Conservation (phyloP, 2,113 vertebrate genomes). For the Acrocephalus arundinaceus region DNA sequence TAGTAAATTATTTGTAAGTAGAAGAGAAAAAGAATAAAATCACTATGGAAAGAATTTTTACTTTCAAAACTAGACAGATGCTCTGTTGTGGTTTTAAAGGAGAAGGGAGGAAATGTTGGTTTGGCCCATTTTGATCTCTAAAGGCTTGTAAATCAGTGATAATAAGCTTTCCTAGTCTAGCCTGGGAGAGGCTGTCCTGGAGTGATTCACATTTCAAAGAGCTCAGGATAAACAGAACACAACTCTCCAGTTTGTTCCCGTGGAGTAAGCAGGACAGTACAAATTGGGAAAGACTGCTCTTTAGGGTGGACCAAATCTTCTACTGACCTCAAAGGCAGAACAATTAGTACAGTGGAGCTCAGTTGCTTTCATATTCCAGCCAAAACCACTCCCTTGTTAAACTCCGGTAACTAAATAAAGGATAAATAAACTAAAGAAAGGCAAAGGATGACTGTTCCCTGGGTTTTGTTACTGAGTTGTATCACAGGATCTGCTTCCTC, state of each 20-base stretch:
- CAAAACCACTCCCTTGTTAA: constrained; percentile 45
- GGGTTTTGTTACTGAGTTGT: neutral
- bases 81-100: constrained; percentile 60
- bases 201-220: constrained; percentile 66
- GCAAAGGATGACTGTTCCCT: neutral
- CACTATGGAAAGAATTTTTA: constrained; percentile 59
- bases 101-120: constrained; percentile 58
- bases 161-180: constrained; percentile 56
- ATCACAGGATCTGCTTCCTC: neutral
- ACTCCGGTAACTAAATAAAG: constrained; percentile 43
- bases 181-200: constrained; percentile 42
- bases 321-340: constrained; percentile 30
- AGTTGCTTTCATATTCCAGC: constrained; percentile 48
- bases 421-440: constrained; percentile 56
- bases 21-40: constrained; percentile 51
- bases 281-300: constrained; percentile 25
- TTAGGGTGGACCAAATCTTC: constrained; percentile 35
- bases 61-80: constrained; percentile 47
- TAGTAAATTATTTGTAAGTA: constrained; percentile 25
- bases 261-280: neutral
- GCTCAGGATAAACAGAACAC: constrained; percentile 21
- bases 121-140: constrained; percentile 64
- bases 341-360: neutral
- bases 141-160: constrained; percentile 69
- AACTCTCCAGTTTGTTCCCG: neutral